These are phyloP conservation scores for Micrastur ruficollis DNA, from an alignment of 2,797 vertebrate species.

Conservation along the genomic window DNA sequence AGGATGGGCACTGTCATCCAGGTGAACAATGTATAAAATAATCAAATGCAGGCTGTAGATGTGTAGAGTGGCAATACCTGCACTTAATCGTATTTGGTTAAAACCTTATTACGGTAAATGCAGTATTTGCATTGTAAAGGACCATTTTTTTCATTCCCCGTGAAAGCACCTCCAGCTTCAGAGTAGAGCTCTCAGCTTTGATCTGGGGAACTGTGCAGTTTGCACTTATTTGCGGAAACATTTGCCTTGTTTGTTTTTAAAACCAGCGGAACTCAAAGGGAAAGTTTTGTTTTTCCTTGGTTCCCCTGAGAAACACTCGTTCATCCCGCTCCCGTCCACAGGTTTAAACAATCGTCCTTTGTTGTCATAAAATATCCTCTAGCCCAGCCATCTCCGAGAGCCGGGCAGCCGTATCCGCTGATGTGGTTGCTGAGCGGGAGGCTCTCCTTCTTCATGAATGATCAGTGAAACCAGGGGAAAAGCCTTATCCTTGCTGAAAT, in stretches of 20 bases:
- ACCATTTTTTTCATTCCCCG: background rate
- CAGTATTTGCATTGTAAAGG: background rate
- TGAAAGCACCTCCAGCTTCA: background rate
- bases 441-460: background rate
- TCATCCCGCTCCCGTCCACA: accelerated
- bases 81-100: background rate
- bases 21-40: background rate
- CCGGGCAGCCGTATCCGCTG: background rate
- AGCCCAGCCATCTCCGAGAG: background rate
- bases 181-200: background rate
- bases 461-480: background rate
- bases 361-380: background rate
- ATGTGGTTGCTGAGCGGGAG: background rate
- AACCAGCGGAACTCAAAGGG: background rate
- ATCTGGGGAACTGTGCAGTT: background rate
- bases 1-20: background rate
- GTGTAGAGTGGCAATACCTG: background rate
- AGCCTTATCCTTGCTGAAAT: background rate
- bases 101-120: background rate
- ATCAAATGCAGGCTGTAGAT: background rate
- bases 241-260: slow-evolving; percentile 36
- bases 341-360: background rate
- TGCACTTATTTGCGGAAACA: background rate
- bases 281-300: background rate
- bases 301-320: slow-evolving; percentile 1